Conservation (phyloP, 2,888 invertebrate species). For the Esperia sulphurella region DNA sequence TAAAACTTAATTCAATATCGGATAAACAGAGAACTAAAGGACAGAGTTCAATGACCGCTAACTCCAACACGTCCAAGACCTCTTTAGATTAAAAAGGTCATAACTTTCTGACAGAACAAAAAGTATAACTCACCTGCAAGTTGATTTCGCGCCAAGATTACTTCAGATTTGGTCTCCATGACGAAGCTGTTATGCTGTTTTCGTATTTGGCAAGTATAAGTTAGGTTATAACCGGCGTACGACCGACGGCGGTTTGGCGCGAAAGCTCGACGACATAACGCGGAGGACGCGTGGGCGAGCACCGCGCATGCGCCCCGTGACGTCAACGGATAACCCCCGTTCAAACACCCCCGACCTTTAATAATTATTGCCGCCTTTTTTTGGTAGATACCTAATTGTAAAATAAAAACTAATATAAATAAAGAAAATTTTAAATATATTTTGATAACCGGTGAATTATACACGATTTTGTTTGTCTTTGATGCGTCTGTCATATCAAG, state of each 20-base stretch:
- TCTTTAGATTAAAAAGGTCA: conserved; percentile 10
- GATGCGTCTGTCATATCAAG: conserved; percentile 4
- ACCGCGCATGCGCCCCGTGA: conserved; percentile 64
- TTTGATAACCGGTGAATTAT: too few relatives aligned
- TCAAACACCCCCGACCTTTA: conserved; percentile 23
- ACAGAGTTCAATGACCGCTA: conserved; percentile 42
- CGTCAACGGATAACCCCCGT: conserved; percentile 54
- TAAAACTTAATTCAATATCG: conserved; percentile 3
- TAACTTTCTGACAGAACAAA: conserved; percentile 2
- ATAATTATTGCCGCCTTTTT: too few relatives aligned
- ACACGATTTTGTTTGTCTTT: not conserved
- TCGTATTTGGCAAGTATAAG: conserved; percentile 24
- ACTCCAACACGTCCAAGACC: conserved; percentile 8
- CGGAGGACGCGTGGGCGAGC: conserved; percentile 41
- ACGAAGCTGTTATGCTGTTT: conserved; percentile 12
- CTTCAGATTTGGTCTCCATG: conserved; percentile 49
- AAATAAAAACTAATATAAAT: too few relatives aligned
- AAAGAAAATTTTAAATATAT: not conserved
- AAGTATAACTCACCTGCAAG: conserved; percentile 49
- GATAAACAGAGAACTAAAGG: conserved; percentile 19
- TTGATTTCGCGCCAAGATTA: conserved; percentile 31
- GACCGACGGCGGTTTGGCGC: conserved; percentile 66
- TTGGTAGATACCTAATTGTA: too few relatives aligned
- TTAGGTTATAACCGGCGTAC: conserved; percentile 61
- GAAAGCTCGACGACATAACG: conserved; percentile 38